Percentiles rank a stretch among this genome's conserved stretches.
Evolutionary conservation across 2,113 vertebrate species (phyloP).

Genomic region (Leucopsar rothschildi): DNA sequence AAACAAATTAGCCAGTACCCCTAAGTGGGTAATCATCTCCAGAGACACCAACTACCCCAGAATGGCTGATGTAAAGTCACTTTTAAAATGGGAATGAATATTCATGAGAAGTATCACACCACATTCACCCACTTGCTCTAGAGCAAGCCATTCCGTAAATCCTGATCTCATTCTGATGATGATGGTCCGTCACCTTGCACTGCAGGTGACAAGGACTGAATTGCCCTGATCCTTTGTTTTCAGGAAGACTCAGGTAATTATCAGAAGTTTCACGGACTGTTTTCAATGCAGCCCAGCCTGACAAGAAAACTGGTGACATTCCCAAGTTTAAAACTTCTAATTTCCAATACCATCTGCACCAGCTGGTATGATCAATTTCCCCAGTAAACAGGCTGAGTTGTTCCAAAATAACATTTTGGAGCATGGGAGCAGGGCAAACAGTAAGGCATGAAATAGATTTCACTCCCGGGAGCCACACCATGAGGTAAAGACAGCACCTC

Average conservation of each 20-base stretch:
- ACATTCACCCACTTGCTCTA: not conserved
- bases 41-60: not conserved
- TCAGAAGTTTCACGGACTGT: not conserved
- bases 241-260: not conserved
- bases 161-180: not conserved
- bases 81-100: not conserved
- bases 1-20: not conserved
- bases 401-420: accelerated
- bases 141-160: not conserved
- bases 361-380: not conserved
- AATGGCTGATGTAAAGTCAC: not conserved
- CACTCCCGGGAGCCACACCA: accelerated
- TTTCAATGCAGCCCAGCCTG: not conserved
- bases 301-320: not conserved
- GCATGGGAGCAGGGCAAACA: not conserved
- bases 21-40: not conserved
- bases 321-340: not conserved
- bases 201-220: not conserved
- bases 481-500: not conserved
- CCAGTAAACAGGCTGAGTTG: not conserved
- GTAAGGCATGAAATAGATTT: not conserved
- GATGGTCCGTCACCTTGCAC: not conserved
- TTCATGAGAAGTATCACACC: accelerated
- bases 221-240: not conserved
- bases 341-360: not conserved